Evolutionary conservation across 2,797 vertebrate species (phyloP).

Genomic region (Borostomias antarcticus): DNA sequence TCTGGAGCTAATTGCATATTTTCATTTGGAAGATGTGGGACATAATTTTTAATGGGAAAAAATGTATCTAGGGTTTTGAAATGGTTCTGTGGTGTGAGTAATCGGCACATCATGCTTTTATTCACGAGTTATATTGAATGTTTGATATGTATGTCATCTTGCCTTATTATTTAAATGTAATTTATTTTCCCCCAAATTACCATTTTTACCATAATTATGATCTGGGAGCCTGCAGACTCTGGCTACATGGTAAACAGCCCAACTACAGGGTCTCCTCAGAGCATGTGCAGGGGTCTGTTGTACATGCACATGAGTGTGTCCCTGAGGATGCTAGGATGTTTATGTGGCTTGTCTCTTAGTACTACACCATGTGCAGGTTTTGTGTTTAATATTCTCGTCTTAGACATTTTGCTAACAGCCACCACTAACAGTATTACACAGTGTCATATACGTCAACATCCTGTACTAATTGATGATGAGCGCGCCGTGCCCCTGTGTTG

Average conservation of each 20-base stretch:
- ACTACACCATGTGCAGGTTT: conserved; percentile 5
- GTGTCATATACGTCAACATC: no score
- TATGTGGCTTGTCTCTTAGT: no score
- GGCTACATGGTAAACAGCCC: background rate
- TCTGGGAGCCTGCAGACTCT: conserved; percentile 16
- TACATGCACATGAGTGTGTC: conserved; percentile 3
- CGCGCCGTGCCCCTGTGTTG: conserved; percentile 16
- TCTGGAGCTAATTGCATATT: background rate
- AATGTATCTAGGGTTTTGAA: background rate
- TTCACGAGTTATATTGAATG: conserved; percentile 7
- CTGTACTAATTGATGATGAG: conserved; percentile 44
- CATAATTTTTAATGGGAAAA: background rate
- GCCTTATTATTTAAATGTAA: conserved; percentile 6
- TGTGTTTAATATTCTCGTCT: conserved; percentile 21
- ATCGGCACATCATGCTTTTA: conserved; percentile 19
- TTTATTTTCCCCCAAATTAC: background rate
- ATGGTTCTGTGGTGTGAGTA: conserved; percentile 9
- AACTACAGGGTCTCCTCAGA: background rate
- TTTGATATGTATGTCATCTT: conserved; percentile 13
- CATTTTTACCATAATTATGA: no score
- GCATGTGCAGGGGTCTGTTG: no score
- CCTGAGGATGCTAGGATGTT: conserved; percentile 3
- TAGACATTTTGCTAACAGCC: conserved; percentile 11
- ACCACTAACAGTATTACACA: background rate
- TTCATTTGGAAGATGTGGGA: background rate